A percentile compares a stretch with the other conserved stretches of the same genome.
These are phyloP conservation scores for Chironomus tepperi DNA, from an alignment of 1,140 invertebrate species.

Conservation along the genomic window DNA sequence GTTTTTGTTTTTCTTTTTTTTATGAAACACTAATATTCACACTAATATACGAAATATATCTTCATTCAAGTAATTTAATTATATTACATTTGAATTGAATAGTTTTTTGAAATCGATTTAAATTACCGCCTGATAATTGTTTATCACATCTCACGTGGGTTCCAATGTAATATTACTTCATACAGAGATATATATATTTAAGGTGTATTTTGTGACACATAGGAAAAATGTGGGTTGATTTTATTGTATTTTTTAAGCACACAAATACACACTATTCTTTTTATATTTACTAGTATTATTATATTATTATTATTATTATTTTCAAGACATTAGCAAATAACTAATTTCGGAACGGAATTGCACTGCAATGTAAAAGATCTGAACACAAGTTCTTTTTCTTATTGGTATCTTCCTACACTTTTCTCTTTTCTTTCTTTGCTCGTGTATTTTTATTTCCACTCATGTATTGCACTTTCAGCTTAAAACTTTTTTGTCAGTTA, in stretches of 20 bases:
- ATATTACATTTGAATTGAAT: not conserved
- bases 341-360: not conserved
- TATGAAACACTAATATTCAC: not conserved
- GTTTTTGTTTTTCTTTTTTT: no score
- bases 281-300: not conserved
- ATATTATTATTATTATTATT: no score
- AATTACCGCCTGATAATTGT: not conserved
- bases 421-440: not conserved
- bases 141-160: conserved; percentile 11
- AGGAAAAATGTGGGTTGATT: conserved; percentile 10
- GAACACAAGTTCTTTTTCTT: not conserved
- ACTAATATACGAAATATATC: not conserved
- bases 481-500: not conserved
- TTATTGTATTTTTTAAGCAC: not conserved
- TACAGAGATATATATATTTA: not conserved
- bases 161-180: not conserved
- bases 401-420: not conserved
- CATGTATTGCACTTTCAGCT: not conserved
- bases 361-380: not conserved
- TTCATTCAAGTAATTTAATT: no score
- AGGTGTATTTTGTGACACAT: not conserved
- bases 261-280: conserved; percentile 12
- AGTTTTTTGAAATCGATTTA: not conserved
- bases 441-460: not conserved
- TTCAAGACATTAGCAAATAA: conserved; percentile 4